Percentiles rank a stretch among this genome's conserved stretches.
Conservation (phyloP, 2,888 invertebrate species). For the Arenicola marina region DNA sequence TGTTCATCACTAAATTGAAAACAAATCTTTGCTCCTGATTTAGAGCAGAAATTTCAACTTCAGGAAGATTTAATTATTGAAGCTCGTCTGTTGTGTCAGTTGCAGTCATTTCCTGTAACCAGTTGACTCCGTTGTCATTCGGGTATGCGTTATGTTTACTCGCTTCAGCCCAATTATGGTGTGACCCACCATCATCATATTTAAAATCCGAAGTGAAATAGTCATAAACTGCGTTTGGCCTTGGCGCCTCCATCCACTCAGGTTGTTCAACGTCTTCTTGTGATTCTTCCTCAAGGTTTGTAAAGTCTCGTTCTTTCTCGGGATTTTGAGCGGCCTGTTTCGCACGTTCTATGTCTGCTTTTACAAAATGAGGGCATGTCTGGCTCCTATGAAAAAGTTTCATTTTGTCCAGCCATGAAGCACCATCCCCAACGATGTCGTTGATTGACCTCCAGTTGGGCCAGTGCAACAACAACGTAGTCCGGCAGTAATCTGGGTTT, state of each 20-base stretch:
- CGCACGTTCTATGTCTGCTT: constrained; percentile 11
- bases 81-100: background rate
- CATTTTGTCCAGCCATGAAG: constrained; percentile 26
- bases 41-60: constrained; percentile 20
- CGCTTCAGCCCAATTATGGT: constrained; percentile 22
- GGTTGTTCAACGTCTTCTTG: constrained; percentile 22
- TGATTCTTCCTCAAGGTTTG: constrained; percentile 13
- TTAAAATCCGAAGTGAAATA: constrained; percentile 11
- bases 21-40: constrained; percentile 21
- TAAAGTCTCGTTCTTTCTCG: background rate
- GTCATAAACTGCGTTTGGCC: constrained; percentile 15
- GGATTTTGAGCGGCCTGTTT: constrained; percentile 3
- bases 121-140: constrained; percentile 12
- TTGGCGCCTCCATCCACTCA: constrained; percentile 30
- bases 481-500: constrained; percentile 27
- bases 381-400: constrained; percentile 25
- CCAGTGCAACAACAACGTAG: constrained; percentile 29
- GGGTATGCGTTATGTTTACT: constrained; percentile 13
- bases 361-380: constrained; percentile 28
- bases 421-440: constrained; percentile 27
- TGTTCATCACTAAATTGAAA: background rate
- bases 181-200: constrained; percentile 37
- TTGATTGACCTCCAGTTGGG: constrained; percentile 32
- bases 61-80: constrained; percentile 17
- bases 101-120: constrained; percentile 12